Evolutionary conservation across 1,140 invertebrate species (phyloP).

Genomic region (Ceratosolen solmsi): DNA sequence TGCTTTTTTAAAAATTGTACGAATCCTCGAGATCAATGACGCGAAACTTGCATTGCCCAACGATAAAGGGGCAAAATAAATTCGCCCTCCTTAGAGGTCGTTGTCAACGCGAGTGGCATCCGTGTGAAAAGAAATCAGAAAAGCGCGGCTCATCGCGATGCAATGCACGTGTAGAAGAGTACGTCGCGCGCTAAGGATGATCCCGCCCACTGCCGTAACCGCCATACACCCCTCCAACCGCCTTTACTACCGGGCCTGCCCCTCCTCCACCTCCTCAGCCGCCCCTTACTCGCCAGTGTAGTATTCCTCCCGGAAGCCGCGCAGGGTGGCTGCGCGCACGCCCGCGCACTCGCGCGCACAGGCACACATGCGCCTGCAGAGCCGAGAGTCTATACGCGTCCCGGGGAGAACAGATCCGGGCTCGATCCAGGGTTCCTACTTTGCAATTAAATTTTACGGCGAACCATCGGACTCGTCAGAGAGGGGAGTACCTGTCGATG

Average conservation of each 20-base stretch:
- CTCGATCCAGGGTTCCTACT: conserved; percentile 5
- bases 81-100: background rate
- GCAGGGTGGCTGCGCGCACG: background rate
- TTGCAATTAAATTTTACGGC: conserved; percentile 73
- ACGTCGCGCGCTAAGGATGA: background rate
- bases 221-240: too few species aligned
- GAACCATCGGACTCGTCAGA: conserved; percentile 56
- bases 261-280: background rate
- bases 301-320: background rate
- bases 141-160: conserved; percentile 49
- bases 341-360: background rate
- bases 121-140: background rate
- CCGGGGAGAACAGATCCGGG: background rate
- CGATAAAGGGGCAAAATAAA: too few species aligned
- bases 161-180: conserved; percentile 55
- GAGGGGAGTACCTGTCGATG: conserved; percentile 56
- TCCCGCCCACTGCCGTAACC: background rate
- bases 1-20: too few species aligned
- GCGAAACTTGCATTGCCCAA: too few species aligned
- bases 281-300: background rate
- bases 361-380: background rate
- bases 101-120: background rate
- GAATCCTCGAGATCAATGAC: too few species aligned
- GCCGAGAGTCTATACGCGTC: too few species aligned
- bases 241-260: too few species aligned